Conservation (phyloP, 2,797 vertebrate species). For the Somateria mollissima region DNA sequence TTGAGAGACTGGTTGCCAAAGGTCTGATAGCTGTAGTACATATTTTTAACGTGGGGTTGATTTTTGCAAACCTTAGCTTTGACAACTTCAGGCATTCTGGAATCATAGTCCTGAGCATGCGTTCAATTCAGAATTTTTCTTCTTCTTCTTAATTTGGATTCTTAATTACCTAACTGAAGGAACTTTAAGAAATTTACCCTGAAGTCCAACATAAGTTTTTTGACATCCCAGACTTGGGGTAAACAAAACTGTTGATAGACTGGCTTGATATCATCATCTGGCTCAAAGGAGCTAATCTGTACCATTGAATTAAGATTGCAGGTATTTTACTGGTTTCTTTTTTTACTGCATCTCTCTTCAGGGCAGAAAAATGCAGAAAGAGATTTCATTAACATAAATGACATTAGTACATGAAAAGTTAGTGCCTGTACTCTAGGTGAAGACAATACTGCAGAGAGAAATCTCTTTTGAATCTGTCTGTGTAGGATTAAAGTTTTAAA, state of each 20-base stretch:
- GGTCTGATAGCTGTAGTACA: neutral
- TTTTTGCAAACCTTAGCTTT: neutral
- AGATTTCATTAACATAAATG: conserved; percentile 3
- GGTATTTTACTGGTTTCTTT: neutral
- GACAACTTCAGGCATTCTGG: neutral
- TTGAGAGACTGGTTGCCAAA: neutral
- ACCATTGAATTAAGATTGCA: neutral
- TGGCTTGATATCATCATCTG: neutral
- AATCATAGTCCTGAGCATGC: neutral
- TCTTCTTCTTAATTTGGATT: neutral
- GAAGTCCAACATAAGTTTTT: neutral
- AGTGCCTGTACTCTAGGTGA: neutral
- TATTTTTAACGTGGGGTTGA: neutral
- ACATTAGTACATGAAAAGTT: neutral
- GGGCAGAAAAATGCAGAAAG: neutral
- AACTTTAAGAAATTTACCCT: neutral
- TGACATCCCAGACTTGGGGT: neutral
- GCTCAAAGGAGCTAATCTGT: neutral
- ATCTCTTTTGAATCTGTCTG: rapidly evolving
- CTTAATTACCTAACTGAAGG: neutral
- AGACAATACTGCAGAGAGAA: neutral
- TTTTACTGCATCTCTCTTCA: neutral
- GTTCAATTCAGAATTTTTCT: neutral
- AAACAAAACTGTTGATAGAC: neutral
- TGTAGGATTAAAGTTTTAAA: conserved; percentile 10